phyloP scores from a whole-genome alignment of 2,888 invertebrate genomes.

The Diabrotica balteata region DNA sequence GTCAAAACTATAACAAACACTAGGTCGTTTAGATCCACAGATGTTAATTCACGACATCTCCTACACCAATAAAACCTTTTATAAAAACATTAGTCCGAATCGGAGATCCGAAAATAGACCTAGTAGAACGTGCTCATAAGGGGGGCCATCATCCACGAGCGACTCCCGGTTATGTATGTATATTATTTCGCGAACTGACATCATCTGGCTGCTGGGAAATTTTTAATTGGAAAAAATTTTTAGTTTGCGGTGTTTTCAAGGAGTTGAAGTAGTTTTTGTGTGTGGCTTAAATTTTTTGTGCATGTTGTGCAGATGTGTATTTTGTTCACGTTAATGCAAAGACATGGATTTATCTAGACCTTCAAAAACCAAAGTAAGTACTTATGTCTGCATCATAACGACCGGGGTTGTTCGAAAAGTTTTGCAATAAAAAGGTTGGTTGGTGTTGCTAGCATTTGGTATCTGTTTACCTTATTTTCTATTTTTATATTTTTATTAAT shows the following conservation, averaged over 20 bases:
- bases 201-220: constrained; percentile 42
- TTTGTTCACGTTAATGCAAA: not conserved
- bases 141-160: constrained; percentile 23
- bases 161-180: constrained; percentile 44
- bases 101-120: constrained; percentile 35
- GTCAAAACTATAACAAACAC: constrained; percentile 33
- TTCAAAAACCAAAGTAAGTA: constrained; percentile 19
- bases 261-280: constrained; percentile 14
- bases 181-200: constrained; percentile 52
- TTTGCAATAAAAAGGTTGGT: too few species aligned
- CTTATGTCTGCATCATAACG: too few species aligned
- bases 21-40: constrained; percentile 37
- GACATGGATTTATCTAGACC: constrained; percentile 12
- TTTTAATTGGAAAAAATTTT: constrained; percentile 17
- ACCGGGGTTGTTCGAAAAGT: too few species aligned
- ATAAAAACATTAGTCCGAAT: constrained; percentile 26
- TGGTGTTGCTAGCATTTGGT: too few species aligned
- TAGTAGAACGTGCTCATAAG: constrained; percentile 37
- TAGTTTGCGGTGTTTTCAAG: not conserved
- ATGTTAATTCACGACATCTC: constrained; percentile 51
- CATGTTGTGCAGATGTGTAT: not conserved
- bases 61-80: constrained; percentile 48
- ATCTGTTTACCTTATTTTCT: too few species aligned
- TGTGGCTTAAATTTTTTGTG: not conserved
- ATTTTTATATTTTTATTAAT: too few species aligned